These are phyloP conservation scores for Lithophane semibrunnea DNA, from an alignment of 2,888 invertebrate genomes.

Conservation along the genomic window DNA sequence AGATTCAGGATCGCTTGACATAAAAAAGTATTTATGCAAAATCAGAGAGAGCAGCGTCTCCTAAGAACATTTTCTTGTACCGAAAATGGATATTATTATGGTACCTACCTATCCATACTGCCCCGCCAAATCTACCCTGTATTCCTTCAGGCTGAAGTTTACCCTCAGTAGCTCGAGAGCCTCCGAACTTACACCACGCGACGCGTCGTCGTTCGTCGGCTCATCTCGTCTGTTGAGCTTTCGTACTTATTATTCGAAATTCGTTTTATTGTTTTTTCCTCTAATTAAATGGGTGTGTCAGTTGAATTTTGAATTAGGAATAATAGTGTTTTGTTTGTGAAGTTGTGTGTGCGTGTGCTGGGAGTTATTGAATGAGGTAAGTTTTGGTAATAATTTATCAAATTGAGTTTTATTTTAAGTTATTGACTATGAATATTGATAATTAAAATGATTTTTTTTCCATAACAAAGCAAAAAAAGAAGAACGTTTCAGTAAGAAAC, in stretches of 20 bases:
- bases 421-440: not conserved
- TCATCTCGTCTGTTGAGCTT: conserved; percentile 8
- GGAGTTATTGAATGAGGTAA: conserved; percentile 20
- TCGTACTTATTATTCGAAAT: conserved; percentile 23
- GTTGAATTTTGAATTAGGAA: conserved; percentile 30
- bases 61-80: not conserved
- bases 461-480: too few species aligned
- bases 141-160: conserved; percentile 16
- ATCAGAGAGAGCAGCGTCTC: too few species aligned
- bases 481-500: too few species aligned
- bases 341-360: conserved; percentile 4
- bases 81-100: too few species aligned
- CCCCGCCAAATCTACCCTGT: not conserved
- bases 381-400: not conserved
- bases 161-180: conserved; percentile 47
- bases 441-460: not conserved
- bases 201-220: not conserved
- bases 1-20: not conserved
- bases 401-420: not conserved
- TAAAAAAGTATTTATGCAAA: not conserved
- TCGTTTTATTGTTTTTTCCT: conserved; percentile 14
- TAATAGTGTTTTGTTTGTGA: conserved; percentile 41
- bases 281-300: not conserved
- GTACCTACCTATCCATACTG: too few species aligned
- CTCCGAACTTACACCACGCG: conserved; percentile 31